Base-by-base conservation (phyloP, 1,140 invertebrate species). In the Neotoxoptera formosana region DNA sequence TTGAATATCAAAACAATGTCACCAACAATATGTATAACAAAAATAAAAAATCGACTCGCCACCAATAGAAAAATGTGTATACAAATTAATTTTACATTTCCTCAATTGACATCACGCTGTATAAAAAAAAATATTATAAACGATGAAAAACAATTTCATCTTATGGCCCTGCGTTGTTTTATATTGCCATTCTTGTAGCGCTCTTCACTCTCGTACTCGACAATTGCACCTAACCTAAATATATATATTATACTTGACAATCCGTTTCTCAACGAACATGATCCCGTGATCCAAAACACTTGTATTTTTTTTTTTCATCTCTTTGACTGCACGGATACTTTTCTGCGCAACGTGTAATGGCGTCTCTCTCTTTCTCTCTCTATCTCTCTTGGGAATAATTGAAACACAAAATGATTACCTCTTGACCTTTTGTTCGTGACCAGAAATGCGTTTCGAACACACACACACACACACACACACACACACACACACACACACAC, bases 341-440 rank as follows among this genome's bases (percentile, higher is more conserved):
- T 88, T 6, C 21, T 36, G 48, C 53, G 1, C 48, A 11, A 53
- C 25, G 48, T 34, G 48, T 89, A 89, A 53, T 47, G 23, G 23
- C 47, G 30, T 51, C 20, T 53, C 20, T 53, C 41, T 51, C 20
- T 53, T 4, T 53, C 41, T 41, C 41, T 41, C 51, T 53, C 14
- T 25, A 1, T n/a, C 45, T 86, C 84, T 86, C 87, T 34, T 89
- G 48, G n/a, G 47, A 89, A 89, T 89, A 53, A 53, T 53, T 53
- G 87, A 89, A 89, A 89, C 34, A 89, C 34, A 53, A 53, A 53
- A 89, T 89, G 48, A 89, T 53, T 89, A 89, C 87, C 87, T 53
- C 87, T 89, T 34, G 87, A 89, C 87, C 48, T 89, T 86, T 89
- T 89, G 30, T n/a, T 89, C 21, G n/a, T 47, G 45, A 45, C 84